A percentile compares a stretch with the other conserved stretches of the same genome.
Evolutionary conservation across 2,113 vertebrate species (phyloP).

Genomic region (Scartelaos histophorus): DNA sequence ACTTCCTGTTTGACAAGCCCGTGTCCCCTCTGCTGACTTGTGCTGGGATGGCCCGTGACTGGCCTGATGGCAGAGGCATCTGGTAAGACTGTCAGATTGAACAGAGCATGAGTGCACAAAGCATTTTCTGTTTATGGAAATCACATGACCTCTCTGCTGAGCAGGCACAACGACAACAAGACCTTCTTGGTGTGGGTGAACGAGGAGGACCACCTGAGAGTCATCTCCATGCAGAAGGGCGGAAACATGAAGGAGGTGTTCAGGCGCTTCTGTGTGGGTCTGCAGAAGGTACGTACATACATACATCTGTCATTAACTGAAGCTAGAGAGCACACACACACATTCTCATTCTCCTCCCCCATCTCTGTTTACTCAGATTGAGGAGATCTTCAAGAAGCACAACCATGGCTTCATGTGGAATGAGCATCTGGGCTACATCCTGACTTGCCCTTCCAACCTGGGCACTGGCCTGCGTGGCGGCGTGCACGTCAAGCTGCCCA

Average conservation of each 20-base stretch:
- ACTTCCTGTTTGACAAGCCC: constrained; percentile 96
- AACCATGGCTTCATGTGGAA: constrained; percentile 95
- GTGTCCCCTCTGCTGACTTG: constrained; percentile 91
- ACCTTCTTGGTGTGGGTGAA: constrained; percentile 96
- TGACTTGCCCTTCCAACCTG: constrained; percentile 95
- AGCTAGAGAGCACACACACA: neutral
- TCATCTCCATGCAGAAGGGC: constrained; percentile 94
- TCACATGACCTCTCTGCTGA: constrained; percentile 5
- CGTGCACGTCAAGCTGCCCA: constrained; percentile 88
- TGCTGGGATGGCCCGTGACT: constrained; percentile 94
- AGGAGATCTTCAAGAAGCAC: constrained; percentile 91
- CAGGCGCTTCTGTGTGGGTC: constrained; percentile 91
- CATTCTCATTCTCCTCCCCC: neutral
- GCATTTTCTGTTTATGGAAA: neutral
- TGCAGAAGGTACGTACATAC: constrained; percentile 81
- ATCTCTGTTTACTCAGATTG: constrained; percentile 76
- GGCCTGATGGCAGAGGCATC: constrained; percentile 92
- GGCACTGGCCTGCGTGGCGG: constrained; percentile 92
- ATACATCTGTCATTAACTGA: neutral
- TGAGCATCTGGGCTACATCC: constrained; percentile 90
- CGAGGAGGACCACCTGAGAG: constrained; percentile 92
- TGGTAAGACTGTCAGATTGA: constrained; percentile 76
- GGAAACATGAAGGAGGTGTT: constrained; percentile 98
- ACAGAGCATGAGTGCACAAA: neutral
- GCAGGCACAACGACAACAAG: constrained; percentile 91